These are phyloP conservation scores for Anolis apletophallus DNA, from an alignment of 2,797 vertebrate species.

Conservation along the genomic window DNA sequence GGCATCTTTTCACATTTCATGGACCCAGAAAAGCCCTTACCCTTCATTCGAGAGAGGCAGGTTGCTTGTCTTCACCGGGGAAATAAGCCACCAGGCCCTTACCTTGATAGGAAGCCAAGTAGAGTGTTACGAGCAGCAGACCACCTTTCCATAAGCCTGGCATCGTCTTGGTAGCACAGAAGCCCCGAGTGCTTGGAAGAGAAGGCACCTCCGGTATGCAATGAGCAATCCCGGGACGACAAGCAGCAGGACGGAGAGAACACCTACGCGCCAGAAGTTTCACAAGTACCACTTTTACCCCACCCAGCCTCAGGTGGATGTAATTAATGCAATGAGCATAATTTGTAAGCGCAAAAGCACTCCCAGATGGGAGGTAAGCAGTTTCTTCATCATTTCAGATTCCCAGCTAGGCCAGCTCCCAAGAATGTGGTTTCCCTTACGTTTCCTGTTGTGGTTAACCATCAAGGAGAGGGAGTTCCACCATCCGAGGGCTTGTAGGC, in stretches of 20 bases:
- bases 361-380: conserved; percentile 47
- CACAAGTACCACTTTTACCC: conserved; percentile 56
- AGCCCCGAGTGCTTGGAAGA: conserved; percentile 43
- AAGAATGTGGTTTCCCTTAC: neutral
- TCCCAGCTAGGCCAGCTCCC: neutral
- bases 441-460: neutral
- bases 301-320: conserved; percentile 59
- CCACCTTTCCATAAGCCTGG: conserved; percentile 67
- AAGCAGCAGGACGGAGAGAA: conserved; percentile 49
- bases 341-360: conserved; percentile 45
- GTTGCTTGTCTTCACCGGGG: neutral
- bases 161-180: conserved; percentile 48
- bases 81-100: conserved; percentile 55
- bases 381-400: neutral
- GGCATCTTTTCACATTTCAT: neutral
- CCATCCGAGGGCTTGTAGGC: no score
- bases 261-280: conserved; percentile 63
- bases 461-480: neutral
- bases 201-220: conserved; percentile 53
- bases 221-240: conserved; percentile 60
- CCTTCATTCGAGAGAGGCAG: fast-evolving
- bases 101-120: conserved; percentile 78
- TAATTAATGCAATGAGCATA: conserved; percentile 56
- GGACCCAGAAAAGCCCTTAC: no score
- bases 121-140: conserved; percentile 71